These are phyloP conservation scores for Hirtodrosophila cameraria DNA, from an alignment of 2,888 invertebrate species.

Conservation along the genomic window DNA sequence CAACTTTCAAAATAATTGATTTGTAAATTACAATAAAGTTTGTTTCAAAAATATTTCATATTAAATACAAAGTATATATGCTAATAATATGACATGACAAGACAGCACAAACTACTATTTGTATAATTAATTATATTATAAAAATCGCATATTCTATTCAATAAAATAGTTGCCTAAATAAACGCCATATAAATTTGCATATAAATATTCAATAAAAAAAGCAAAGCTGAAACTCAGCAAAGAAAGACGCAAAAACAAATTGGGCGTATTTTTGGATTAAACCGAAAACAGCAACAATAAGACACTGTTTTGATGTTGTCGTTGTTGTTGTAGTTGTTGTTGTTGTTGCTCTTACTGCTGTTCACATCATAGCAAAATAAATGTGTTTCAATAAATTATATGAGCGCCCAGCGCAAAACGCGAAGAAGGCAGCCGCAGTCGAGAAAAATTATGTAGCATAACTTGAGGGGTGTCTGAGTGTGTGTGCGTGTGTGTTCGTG, in stretches of 20 bases:
- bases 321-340: slow-evolving; percentile 26
- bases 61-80: not conserved
- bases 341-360: slow-evolving; percentile 26
- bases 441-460: slow-evolving; percentile 53
- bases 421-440: slow-evolving; percentile 22
- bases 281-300: slow-evolving; percentile 19
- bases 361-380: slow-evolving; percentile 63
- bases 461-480: slow-evolving; percentile 49
- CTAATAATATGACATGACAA: not conserved
- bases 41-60: too few relatives aligned
- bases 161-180: slow-evolving; percentile 21
- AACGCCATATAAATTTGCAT: slow-evolving; percentile 52
- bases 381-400: slow-evolving; percentile 80
- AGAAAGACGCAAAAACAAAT: slow-evolving; percentile 40
- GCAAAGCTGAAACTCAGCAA: slow-evolving; percentile 25
- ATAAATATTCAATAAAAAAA: slow-evolving; percentile 71
- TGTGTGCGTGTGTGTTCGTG: slow-evolving; percentile 12
- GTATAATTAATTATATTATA: slow-evolving; percentile 33
- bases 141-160: not conserved
- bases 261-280: slow-evolving; percentile 39
- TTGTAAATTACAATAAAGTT: too few relatives aligned
- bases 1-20: too few relatives aligned
- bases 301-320: slow-evolving; percentile 18
- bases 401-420: slow-evolving; percentile 47
- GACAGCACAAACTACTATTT: slow-evolving; percentile 1